Percentiles rank a stretch among this genome's conserved stretches.
Conservation (phyloP, 2,797 vertebrate species). For the Xiphorhynchus erythropygius region DNA sequence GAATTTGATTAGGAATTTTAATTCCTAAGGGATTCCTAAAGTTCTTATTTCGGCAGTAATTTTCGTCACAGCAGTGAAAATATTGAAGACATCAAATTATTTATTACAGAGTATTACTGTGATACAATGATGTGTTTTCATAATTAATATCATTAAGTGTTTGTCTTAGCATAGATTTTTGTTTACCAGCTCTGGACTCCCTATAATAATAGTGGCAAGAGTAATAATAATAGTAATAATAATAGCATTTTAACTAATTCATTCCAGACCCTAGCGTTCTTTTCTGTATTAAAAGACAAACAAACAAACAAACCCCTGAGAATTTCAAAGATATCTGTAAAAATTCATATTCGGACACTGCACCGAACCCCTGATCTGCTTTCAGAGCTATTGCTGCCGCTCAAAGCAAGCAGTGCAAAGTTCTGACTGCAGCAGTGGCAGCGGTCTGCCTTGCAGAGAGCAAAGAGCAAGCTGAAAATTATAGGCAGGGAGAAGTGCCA, state of each 20-base stretch:
- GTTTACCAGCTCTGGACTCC: background rate
- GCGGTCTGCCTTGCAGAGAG: conserved; percentile 24
- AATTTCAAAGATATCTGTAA: background rate
- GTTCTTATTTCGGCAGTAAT: background rate
- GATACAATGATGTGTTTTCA: background rate
- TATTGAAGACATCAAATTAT: background rate
- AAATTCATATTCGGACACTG: background rate
- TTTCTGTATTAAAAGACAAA: background rate
- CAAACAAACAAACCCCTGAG: background rate
- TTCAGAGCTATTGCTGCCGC: background rate
- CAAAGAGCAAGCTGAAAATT: conserved; percentile 61
- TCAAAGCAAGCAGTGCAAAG: conserved; percentile 6
- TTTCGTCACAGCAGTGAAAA: background rate
- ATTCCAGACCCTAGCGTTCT: background rate
- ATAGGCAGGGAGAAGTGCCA: conserved; percentile 46
- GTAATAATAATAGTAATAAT: background rate
- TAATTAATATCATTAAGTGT: conserved; percentile 22
- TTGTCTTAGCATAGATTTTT: background rate
- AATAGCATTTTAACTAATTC: background rate
- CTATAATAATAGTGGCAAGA: background rate
- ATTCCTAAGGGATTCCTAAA: background rate
- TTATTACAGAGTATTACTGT: background rate
- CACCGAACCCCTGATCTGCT: background rate
- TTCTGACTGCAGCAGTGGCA: background rate
- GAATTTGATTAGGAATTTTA: background rate